These are phyloP conservation scores for Blastobasis adustella DNA, from an alignment of 2,888 invertebrate genomes.

Conservation along the genomic window DNA sequence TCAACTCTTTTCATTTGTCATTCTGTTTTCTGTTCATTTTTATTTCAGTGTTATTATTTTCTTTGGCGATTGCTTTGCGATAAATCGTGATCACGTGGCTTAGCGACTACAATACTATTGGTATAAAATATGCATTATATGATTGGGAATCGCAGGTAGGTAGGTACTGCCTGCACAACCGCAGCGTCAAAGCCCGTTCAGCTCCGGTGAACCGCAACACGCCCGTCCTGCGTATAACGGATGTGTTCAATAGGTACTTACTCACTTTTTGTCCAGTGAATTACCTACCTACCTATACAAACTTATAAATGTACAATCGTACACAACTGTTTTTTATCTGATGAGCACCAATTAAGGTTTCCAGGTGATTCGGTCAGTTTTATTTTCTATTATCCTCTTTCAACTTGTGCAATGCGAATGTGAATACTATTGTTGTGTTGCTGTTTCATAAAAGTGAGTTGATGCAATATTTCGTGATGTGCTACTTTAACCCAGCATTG, in stretches of 20 bases:
- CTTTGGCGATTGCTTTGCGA: too few relatives aligned
- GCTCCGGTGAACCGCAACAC: slow-evolving; percentile 66
- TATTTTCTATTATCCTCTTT: slow-evolving; percentile 15
- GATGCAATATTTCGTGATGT: too few relatives aligned
- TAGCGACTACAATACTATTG: too few relatives aligned
- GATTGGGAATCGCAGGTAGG: too few relatives aligned
- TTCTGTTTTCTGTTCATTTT: too few relatives aligned
- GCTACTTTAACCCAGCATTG: too few relatives aligned
- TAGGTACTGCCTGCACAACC: slow-evolving; percentile 18
- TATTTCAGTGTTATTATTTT: too few relatives aligned
- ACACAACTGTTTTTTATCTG: slow-evolving; percentile 4
- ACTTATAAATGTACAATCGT: slow-evolving; percentile 1
- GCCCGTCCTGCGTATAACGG: slow-evolving; percentile 60
- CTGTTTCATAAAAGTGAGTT: slow-evolving; percentile 24
- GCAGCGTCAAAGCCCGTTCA: slow-evolving; percentile 52
- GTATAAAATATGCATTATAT: too few relatives aligned
- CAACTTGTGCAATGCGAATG: slow-evolving; percentile 45
- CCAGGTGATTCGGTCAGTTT: slow-evolving; percentile 32
- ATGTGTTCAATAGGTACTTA: slow-evolving; percentile 39
- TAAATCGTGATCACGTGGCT: too few relatives aligned
- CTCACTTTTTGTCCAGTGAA: not conserved
- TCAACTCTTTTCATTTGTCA: too few relatives aligned
- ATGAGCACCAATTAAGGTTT: slow-evolving; percentile 25
- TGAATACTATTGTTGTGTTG: slow-evolving; percentile 35
- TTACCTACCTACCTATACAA: not conserved